phyloP scores from a whole-genome alignment of 2,113 vertebrate species.

The Nannobrachium achirus region DNA sequence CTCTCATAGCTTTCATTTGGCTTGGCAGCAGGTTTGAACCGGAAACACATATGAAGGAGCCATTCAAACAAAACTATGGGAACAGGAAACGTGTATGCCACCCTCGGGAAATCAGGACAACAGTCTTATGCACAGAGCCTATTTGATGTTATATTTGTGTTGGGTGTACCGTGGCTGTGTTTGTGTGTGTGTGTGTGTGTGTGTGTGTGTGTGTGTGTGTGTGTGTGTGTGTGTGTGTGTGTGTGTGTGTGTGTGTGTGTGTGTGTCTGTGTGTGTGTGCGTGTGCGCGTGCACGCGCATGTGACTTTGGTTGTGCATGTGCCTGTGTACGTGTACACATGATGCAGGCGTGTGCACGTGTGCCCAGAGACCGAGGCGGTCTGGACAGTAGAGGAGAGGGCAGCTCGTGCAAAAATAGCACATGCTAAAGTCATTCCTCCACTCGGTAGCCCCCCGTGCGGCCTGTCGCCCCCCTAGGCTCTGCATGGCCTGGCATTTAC shows the following conservation, averaged over 20 bases:
- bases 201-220: conserved; percentile 7
- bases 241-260: not conserved
- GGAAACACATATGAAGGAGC: too few species aligned
- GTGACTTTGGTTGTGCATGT: too few species aligned
- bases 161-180: not conserved
- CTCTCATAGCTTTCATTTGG: too few species aligned
- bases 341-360: too few species aligned
- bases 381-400: not conserved
- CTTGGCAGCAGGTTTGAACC: too few species aligned
- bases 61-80: too few species aligned
- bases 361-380: conserved; percentile 26
- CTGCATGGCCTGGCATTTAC: conserved; percentile 59
- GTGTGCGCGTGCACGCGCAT: conserved; percentile 5
- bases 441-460: conserved; percentile 46
- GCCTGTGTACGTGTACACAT: too few species aligned
- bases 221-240: conserved; percentile 2
- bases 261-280: not conserved
- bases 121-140: not conserved
- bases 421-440: conserved; percentile 51
- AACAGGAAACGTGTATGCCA: too few species aligned
- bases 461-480: conserved; percentile 41
- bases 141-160: not conserved
- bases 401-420: conserved; percentile 41
- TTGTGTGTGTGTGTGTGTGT: not conserved
- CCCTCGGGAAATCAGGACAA: not conserved